A percentile compares a stretch with the other conserved stretches of the same genome.
Conservation (phyloP, 2,113 vertebrate species). For the Catagonus wagneri region DNA sequence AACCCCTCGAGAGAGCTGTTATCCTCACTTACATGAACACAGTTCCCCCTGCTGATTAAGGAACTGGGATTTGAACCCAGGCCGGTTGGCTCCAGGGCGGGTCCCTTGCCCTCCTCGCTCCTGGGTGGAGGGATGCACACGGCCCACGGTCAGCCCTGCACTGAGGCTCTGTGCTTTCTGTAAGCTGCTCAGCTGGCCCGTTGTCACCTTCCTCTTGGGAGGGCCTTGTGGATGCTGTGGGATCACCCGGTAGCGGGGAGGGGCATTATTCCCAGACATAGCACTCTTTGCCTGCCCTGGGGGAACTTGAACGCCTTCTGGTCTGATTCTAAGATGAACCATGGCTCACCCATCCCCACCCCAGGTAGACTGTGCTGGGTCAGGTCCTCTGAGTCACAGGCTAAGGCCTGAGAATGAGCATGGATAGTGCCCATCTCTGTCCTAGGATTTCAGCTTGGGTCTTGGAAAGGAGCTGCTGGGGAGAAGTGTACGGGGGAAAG, state of each 20-base stretch:
- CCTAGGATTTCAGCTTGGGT: not conserved
- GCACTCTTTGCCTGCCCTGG: not conserved
- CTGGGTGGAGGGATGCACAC: not conserved
- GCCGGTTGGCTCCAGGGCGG: not conserved
- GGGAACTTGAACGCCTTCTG: not conserved
- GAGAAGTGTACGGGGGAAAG: not conserved
- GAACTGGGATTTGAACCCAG: not conserved
- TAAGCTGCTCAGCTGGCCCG: not conserved
- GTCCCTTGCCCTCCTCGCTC: not conserved
- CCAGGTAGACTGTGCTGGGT: not conserved
- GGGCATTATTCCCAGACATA: not conserved
- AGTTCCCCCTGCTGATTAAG: not conserved
- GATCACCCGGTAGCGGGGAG: not conserved
- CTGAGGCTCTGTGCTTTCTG: not conserved
- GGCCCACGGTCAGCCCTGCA: accelerated
- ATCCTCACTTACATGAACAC: not conserved
- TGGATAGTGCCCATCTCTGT: not conserved
- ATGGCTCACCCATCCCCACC: too few species aligned
- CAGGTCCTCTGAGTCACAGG: not conserved
- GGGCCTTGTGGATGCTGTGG: not conserved
- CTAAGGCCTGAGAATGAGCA: not conserved
- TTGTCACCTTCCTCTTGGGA: not conserved
- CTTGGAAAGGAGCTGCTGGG: not conserved
- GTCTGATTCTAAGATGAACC: not conserved
- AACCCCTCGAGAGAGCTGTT: not conserved